Evolutionary conservation across 2,113 vertebrate genomes (phyloP), one percentile per base, ranked within the genome.

Genomic region (Scopus umbretta): DNA sequence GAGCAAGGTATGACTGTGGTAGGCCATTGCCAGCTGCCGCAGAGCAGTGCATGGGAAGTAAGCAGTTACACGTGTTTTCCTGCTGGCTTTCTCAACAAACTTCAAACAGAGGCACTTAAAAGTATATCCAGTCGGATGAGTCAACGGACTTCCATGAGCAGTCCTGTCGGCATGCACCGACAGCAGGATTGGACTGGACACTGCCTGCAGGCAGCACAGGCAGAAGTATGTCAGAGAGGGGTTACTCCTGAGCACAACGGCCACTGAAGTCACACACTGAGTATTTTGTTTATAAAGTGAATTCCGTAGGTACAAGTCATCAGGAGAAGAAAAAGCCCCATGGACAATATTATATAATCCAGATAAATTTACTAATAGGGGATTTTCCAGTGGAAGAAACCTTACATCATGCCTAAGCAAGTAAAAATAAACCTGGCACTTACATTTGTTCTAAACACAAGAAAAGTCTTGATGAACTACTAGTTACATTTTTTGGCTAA

Each of bases 371-470:
- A 85, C 82, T 96, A 97, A 84, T 70, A 93, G 93, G 90, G 92
- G 96, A 93, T 97, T 97, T 98, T 97, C 96, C 94, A 96, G n/a
- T 94, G 94, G 93, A 97, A 92, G 89, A 96, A 97, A 94, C 84
- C 92, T 97, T 92, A 96, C 88, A 88, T 97, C 95, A 97, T 96
- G 55, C 72, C 93, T 80, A 66, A 90, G 90, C 59, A 88, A 97
- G 72, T 87, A 71, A 96, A 95, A 98, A 97, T 97, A 97, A 84
- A 96, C 63, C 90, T 97, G 94, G 91, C 93, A 90, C 85, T 92
- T 80, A 27, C 47, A 61, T 87, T 97, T 95, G 79, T 71, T 93
- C 87, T 95, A 63, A 94, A 96, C 61, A 90, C 83, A 95, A 94
- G 53, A 90, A 83, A 78, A 83, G 65, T 75, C 94, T 92, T 76